Evolutionary conservation across 1,140 invertebrate genomes (phyloP).

Genomic region (Cyclina sinensis): DNA sequence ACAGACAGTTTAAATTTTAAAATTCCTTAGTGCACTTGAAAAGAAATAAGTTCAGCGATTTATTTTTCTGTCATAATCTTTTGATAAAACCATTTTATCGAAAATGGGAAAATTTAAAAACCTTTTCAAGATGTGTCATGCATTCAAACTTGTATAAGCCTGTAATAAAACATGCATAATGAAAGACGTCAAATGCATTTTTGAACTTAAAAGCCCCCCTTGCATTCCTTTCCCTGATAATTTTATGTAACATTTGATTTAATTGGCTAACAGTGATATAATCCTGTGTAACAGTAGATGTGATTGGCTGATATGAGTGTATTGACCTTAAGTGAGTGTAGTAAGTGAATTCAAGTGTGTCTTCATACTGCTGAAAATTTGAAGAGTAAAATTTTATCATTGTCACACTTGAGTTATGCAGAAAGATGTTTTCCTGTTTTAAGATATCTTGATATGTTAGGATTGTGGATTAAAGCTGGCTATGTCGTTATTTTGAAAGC

Average conservation of each 20-base stretch:
- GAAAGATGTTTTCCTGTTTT: constrained; percentile 38
- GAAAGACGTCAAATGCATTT: constrained; percentile 31
- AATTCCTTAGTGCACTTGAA: constrained; percentile 1
- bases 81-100: neutral
- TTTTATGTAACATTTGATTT: constrained; percentile 48
- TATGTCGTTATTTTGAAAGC: constrained; percentile 13
- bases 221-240: constrained; percentile 68
- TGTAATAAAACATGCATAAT: constrained; percentile 53
- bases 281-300: constrained; percentile 47
- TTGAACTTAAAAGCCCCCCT: constrained; percentile 28
- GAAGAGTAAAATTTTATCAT: constrained; percentile 28
- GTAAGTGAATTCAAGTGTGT: constrained; percentile 57
- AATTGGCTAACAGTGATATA: constrained; percentile 67
- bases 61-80: constrained; percentile 4
- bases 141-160: constrained; percentile 6
- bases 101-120: neutral
- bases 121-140: constrained; percentile 21
- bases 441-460: constrained; percentile 24
- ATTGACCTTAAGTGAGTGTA: constrained; percentile 43
- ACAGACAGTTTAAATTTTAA: neutral
- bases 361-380: constrained; percentile 19
- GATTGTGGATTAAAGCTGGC: constrained; percentile 21
- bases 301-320: constrained; percentile 65
- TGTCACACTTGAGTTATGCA: constrained; percentile 29
- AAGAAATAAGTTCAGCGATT: neutral